Base-by-base conservation (phyloP, 2,888 invertebrate genomes). In the Thymelicus sylvestris region DNA sequence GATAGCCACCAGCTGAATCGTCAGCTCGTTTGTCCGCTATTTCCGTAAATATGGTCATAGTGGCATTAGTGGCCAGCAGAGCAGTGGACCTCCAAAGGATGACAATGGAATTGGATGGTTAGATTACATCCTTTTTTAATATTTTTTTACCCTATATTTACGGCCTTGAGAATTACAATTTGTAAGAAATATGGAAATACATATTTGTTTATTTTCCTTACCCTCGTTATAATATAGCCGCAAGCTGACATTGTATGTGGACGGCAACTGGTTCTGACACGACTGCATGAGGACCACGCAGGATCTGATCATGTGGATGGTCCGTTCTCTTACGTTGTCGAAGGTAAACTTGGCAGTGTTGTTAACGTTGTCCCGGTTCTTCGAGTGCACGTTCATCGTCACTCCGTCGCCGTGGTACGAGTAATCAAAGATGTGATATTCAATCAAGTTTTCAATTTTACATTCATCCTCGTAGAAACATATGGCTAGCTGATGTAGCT, bases 141-240 rank as follows among this genome's bases (percentile, higher is more conserved):
- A 19, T 19, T 19, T 19, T 19, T 19, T 19, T 19, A 19, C 19
- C 19, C 19, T 19, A 31, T 3, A 31, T 31, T 31, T 31, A 2
- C 31, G 31, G 31, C 5, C 31, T 31, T 31, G 41, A 41, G 7
- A 41, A 41, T 8, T 41, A 6, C 41, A 8, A 41, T 41, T 41
- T 41, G 0, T 41, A 41, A 41, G 41, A 41, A 41, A 8, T 7
- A 41, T 41, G 7, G 41, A 41, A 41, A 41, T 41, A 41, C 31
- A 6, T 8, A 7, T 8, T 8, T 41, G 8, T 50, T n/a, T 50
- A 15, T 41, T 7, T 41, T 57, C 12, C 66, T 79, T 73, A 92
- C 92, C 82, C 19, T 90, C 86, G 76, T 91, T 91, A 72, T 92
- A 93, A 81, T 91, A 91, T 2, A 92, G 81, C 4, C 90, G 79